These are phyloP conservation scores for Drosophila kambysellisi DNA, from an alignment of 2,888 invertebrate genomes.

Conservation along the genomic window DNA sequence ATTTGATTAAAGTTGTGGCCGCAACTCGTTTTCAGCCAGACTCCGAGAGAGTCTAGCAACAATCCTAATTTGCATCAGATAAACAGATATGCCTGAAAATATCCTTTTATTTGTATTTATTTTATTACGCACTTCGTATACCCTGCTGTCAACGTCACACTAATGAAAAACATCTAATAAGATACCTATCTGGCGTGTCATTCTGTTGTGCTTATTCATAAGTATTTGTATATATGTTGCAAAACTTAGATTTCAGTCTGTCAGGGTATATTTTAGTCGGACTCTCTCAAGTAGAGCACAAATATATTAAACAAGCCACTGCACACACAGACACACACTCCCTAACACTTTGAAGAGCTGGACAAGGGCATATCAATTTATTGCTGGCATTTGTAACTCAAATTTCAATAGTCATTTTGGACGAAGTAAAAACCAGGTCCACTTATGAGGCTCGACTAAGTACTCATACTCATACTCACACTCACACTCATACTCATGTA, in stretches of 20 bases:
- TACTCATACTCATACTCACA: background rate
- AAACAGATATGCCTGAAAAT: background rate
- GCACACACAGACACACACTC: conserved; percentile 15
- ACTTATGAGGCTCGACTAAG: conserved; percentile 22
- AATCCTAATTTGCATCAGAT: background rate
- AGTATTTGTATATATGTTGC: background rate
- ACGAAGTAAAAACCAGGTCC: conserved; percentile 23
- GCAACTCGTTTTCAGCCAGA: background rate
- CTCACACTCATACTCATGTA: background rate
- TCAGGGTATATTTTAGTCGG: background rate
- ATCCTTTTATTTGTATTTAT: background rate
- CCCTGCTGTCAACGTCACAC: background rate
- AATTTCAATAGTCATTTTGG: conserved; percentile 27
- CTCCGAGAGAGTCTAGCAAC: background rate
- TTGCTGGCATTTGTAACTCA: conserved; percentile 55
- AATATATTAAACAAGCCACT: conserved; percentile 26
- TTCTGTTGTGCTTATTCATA: background rate
- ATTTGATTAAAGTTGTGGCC: background rate
- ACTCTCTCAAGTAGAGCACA: background rate
- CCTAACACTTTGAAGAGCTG: conserved; percentile 20
- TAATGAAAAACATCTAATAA: background rate
- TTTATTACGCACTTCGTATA: background rate
- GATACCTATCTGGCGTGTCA: background rate
- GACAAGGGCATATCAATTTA: conserved; percentile 66
- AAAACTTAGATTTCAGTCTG: background rate